Conservation (phyloP, 2,888 invertebrate genomes). For the Folsomia candida region DNA sequence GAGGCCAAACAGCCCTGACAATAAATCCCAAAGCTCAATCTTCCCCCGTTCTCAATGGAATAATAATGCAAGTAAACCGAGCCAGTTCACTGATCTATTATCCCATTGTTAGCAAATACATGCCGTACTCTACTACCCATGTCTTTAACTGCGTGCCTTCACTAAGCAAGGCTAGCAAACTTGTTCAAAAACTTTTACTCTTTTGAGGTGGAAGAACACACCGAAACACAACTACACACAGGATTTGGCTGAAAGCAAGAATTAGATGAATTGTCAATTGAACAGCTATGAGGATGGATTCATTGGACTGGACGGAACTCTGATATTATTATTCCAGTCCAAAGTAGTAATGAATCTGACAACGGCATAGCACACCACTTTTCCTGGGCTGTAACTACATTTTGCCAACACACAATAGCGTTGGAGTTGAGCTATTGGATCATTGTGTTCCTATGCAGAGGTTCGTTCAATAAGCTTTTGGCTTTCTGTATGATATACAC, state of each 20-base stretch:
- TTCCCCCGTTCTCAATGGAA: background rate
- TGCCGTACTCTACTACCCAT: background rate
- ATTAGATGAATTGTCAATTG: background rate
- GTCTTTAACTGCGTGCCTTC: background rate
- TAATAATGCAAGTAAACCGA: conserved; percentile 10
- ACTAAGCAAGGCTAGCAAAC: background rate
- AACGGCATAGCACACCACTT: background rate
- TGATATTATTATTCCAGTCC: background rate
- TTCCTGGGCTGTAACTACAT: background rate
- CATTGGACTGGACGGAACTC: background rate
- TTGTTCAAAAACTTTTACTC: background rate
- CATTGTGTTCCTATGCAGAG: background rate
- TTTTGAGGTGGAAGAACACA: background rate
- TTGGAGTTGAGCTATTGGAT: background rate
- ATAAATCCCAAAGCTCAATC: background rate
- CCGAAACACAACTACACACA: background rate
- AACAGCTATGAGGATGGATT: background rate
- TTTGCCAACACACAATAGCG: background rate
- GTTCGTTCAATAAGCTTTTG: background rate
- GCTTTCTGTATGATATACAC: background rate
- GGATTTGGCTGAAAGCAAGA: background rate
- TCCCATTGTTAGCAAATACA: conserved; percentile 23
- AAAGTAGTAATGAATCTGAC: background rate
- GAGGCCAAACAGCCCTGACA: background rate
- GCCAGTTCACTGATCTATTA: conserved; percentile 14